Base-by-base conservation (phyloP, 2,113 vertebrate species). In the Lates calcarifer region DNA sequence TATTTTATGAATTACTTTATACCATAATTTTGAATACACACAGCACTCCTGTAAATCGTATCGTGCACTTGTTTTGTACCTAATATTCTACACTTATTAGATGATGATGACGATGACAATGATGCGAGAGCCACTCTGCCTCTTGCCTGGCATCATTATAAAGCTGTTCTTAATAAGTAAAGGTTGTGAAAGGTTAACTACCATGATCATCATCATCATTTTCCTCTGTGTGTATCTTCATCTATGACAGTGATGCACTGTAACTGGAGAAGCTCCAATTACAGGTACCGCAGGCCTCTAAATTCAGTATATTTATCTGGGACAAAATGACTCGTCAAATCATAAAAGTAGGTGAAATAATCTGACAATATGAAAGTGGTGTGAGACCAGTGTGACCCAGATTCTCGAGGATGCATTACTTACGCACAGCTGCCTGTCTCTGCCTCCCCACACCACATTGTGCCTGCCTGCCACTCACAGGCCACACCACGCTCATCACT, bases 331-430 rank as follows among this genome's bases (percentile, higher is more conserved):
- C 63, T 78, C 28, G 39, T 49, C 58, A 79, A 80, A 81, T 83
- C 61, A 64, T 62, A 69, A 61, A 83, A 87, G 39, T 72, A 67
- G 74, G 87, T 88, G 72, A 87, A 86, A 77, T 81, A 82, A 84
- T 80, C 24, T 62, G 84, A 74, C 74, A 74, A 73, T 71, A 79
- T 82, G 58, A 88, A 90, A 89, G 87, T 84, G 87, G 73, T 56
- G 84, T 62, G 74, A 88, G 15, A 43, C 68, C 37, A 29, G 79
- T 82, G 76, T 94, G 92, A 93, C 93, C 93, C 88, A 93, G 89
- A 89, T 94, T 92, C 83, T 81, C 39, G 45, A 72, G 88, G 83
- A 74, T 81, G 83, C 79, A 92, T 92, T 92, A 92, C 88, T 94
- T 85, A 77, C 24, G 60, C 92, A 79, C 91, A 90, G 83, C 89